Evolutionary conservation across 1,140 invertebrate genomes (phyloP), one percentile per base, ranked within the genome.

Genomic region (Physella acuta): DNA sequence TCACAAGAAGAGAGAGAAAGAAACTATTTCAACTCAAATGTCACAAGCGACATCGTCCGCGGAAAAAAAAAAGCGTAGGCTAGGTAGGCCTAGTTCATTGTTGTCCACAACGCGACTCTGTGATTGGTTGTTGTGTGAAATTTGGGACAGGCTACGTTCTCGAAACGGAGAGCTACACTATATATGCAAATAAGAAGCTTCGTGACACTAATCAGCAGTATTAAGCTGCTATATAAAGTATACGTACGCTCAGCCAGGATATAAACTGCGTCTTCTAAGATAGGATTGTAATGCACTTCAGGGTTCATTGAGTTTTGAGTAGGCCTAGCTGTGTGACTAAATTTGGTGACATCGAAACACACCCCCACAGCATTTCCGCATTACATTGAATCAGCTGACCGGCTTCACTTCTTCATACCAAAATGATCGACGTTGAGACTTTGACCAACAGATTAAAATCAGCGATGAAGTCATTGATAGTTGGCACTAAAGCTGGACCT

Each of bases 401-500:
- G 26, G 16, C 26, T 30, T 55, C 53, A 14, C 8, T 55, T 24
- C 5, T 55, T 30, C 20, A 55, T 8, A 55, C 28, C 8, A 55
- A 55, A 24, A 55, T 55, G 53, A 24, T 55, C n/a, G 52, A 56
- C 11, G 2, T 67, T 26, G 53, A 56, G 14, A 3, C 2, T 16
- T 20, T 55, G n/a, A 55, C 33, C 14, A 37, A 55, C 5, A 34
- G 56, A 28, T 11, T 68, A 1, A 68, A 68, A 55, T 17, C 30
- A 20, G 28, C 39, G 0, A 60, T 68, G 55, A 60, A 49, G 5
- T 59, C 66, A n/a, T 36, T 68, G 11, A 14, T 68, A 17, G 66
- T 55, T 24, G 55, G 66, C n/a, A 20, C n/a, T 39, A 68, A 49
- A 49, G 26, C 34, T 3, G 11, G 24, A 20, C n/a, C 24, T 3